phyloP scores from a whole-genome alignment of 1,140 invertebrate species.

The Lepidotrigona ventralis region DNA sequence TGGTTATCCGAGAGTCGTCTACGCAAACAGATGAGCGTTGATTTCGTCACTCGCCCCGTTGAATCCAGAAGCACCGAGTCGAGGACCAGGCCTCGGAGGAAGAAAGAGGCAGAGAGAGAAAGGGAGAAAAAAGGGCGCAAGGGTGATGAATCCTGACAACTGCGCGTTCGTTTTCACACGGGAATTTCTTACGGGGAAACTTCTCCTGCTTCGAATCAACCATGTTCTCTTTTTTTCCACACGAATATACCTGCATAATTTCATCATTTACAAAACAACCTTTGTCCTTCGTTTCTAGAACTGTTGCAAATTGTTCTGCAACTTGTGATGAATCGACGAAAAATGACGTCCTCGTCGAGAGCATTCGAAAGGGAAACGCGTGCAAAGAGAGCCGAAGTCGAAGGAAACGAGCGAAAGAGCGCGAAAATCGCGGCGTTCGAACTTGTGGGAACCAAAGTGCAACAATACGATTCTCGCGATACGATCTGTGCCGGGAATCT shows the following conservation, averaged over 20 bases:
- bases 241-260: no score
- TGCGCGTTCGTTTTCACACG: neutral
- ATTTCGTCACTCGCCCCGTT: constrained; percentile 54
- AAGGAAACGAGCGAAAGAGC: neutral
- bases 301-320: no score
- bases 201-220: no score
- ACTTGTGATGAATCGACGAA: no score
- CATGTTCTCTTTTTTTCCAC: no score
- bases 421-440: neutral
- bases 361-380: no score
- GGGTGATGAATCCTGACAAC: constrained; percentile 32
- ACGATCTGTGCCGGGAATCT: neutral
- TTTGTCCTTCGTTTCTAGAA: no score
- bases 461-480: neutral
- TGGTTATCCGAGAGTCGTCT: constrained; percentile 60
- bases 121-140: neutral
- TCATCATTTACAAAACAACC: no score
- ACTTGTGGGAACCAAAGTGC: no score
- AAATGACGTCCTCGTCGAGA: no score
- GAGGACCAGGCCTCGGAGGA: constrained; percentile 3
- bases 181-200: neutral
- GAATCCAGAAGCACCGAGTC: constrained; percentile 35
- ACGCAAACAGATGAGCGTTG: constrained; percentile 59
- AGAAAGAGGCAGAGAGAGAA: constrained; percentile 11
- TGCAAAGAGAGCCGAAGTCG: neutral